A percentile compares a stretch with the other conserved stretches of the same genome.
phyloP scores from a whole-genome alignment of 1,140 invertebrate species.

The Idris sp. region DNA sequence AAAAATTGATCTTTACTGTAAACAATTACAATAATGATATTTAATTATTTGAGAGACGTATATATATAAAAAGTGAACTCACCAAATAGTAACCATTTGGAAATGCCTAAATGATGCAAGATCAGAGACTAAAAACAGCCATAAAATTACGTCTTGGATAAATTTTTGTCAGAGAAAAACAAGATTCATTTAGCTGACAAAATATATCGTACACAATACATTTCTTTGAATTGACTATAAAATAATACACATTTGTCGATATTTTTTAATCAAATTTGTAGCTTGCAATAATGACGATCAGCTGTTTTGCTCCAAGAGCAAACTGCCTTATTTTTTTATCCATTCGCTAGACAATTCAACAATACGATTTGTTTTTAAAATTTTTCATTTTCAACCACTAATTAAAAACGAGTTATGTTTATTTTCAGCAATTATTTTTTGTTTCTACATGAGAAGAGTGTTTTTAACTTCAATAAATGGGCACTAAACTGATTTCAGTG shows the following conservation, averaged over 20 bases:
- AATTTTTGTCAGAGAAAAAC: neutral
- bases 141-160: constrained; percentile 19
- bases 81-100: constrained; percentile 41
- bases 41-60: too few relatives aligned
- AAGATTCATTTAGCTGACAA: constrained; percentile 7
- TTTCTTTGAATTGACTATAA: constrained; percentile 5
- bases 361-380: too few relatives aligned
- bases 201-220: constrained; percentile 17
- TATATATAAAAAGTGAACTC: constrained; percentile 26
- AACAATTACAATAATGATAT: too few relatives aligned
- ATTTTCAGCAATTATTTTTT: too few relatives aligned
- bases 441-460: too few relatives aligned
- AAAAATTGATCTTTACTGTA: too few relatives aligned
- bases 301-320: constrained; percentile 24
- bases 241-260: neutral
- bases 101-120: constrained; percentile 41
- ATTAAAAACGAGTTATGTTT: too few relatives aligned
- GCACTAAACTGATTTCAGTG: too few relatives aligned
- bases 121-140: constrained; percentile 24
- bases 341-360: constrained; percentile 1
- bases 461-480: too few relatives aligned
- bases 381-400: too few relatives aligned
- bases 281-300: constrained; percentile 32
- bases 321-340: constrained; percentile 12
- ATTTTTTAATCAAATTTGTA: constrained; percentile 14